These are phyloP conservation scores for Sula dactylatra DNA, from an alignment of 2,113 vertebrate species.

Conservation along the genomic window DNA sequence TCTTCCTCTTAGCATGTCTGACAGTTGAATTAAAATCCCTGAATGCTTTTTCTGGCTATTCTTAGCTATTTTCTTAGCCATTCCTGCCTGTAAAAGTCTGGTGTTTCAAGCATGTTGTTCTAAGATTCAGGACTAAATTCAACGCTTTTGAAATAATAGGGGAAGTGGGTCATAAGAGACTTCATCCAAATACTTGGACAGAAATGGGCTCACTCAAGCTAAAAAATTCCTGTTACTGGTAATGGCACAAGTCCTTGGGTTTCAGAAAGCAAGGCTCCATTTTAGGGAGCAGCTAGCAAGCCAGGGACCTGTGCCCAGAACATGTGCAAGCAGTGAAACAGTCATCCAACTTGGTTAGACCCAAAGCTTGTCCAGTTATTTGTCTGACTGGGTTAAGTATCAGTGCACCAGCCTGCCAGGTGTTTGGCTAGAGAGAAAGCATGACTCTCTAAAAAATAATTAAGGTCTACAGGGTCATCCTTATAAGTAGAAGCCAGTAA, in stretches of 20 bases:
- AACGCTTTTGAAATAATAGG: background rate
- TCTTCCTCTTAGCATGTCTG: background rate
- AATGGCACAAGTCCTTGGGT: background rate
- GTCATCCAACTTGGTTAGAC: background rate
- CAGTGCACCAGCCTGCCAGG: background rate
- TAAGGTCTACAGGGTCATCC: background rate
- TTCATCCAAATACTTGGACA: background rate
- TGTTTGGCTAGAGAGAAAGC: rapidly evolving
- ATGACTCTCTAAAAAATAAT: background rate
- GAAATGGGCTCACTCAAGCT: background rate
- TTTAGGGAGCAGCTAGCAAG: background rate
- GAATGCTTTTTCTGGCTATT: background rate
- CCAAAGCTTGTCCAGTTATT: background rate
- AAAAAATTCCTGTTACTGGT: background rate
- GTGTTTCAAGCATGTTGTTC: background rate
- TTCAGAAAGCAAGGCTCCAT: background rate
- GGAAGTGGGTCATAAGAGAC: background rate
- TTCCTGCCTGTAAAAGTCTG: background rate
- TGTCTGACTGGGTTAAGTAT: background rate
- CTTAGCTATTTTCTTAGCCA: background rate
- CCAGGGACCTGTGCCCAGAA: background rate
- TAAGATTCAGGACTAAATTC: background rate
- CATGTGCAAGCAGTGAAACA: background rate
- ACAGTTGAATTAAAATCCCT: background rate
- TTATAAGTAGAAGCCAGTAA: background rate